Conservation (phyloP, 2,113 vertebrate species). For the Bagarius yarrelli region DNA sequence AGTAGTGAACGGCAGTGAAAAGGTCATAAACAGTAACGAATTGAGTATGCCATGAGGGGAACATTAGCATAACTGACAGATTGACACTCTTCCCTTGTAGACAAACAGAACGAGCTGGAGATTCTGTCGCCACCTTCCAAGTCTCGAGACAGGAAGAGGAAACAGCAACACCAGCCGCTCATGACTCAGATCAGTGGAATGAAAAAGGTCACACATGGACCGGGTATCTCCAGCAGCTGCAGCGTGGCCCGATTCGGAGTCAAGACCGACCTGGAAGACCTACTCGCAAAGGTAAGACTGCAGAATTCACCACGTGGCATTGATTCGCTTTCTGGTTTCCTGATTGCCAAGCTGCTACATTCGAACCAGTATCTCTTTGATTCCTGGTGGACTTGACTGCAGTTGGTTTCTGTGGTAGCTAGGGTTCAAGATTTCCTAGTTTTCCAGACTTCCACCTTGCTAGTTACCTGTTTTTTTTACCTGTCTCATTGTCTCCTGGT, state of each 20-base stretch:
- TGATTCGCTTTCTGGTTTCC: neutral
- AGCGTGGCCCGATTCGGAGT: slow-evolving; percentile 88
- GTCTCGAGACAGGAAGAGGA: slow-evolving; percentile 90
- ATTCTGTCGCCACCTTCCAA: slow-evolving; percentile 93
- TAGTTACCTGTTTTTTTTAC: neutral
- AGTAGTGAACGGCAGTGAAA: neutral
- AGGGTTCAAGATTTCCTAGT: neutral
- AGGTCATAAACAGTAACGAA: slow-evolving; percentile 22
- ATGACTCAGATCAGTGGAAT: slow-evolving; percentile 97
- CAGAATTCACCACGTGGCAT: neutral
- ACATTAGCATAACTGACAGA: slow-evolving; percentile 36
- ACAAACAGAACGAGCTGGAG: slow-evolving; percentile 98
- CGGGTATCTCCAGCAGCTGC: slow-evolving; percentile 80
- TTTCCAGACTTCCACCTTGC: neutral
- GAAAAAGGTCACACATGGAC: slow-evolving; percentile 87
- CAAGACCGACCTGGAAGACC: slow-evolving; percentile 92
- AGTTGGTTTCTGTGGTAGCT: neutral
- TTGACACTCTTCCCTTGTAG: slow-evolving; percentile 62
- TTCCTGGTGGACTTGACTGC: neutral
- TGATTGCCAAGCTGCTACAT: neutral
- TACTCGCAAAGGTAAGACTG: slow-evolving; percentile 82
- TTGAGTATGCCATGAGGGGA: slow-evolving; percentile 5
- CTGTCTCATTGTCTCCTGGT: neutral
- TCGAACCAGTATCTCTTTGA: neutral
- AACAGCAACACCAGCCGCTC: slow-evolving; percentile 86